Conservation (phyloP, 2,888 invertebrate genomes). For the Euzophera pinguis region DNA sequence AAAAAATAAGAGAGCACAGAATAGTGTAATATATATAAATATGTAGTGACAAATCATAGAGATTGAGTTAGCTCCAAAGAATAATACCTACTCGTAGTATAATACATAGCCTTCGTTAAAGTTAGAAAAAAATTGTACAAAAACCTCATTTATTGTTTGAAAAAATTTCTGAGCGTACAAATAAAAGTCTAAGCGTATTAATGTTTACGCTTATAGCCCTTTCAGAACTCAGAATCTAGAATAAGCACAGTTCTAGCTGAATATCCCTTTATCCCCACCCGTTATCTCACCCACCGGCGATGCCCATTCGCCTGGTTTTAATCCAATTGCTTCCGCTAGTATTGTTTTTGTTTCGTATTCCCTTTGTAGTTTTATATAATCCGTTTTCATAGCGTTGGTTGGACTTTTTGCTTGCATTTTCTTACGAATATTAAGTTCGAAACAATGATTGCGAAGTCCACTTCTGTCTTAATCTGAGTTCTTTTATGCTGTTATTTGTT, state of each 20-base stretch:
- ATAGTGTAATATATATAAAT: no score
- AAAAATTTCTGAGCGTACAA: not conserved
- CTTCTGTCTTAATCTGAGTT: not conserved
- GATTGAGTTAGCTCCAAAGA: no score
- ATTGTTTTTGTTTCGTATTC: constrained; percentile 1
- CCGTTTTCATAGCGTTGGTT: not conserved
- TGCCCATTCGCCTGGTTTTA: constrained; percentile 20
- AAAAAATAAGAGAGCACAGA: no score
- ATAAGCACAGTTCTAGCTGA: not conserved
- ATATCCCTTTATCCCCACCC: not conserved
- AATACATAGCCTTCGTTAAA: no score
- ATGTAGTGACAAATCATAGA: no score
- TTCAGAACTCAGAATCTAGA: constrained; percentile 23
- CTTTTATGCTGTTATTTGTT: no score
- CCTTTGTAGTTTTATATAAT: constrained; percentile 2
- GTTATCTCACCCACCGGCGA: constrained; percentile 22
- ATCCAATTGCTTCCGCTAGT: constrained; percentile 11
- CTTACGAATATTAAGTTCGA: not conserved
- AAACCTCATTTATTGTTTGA: no score
- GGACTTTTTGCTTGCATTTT: not conserved
- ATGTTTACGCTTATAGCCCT: not conserved
- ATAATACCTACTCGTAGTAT: no score
- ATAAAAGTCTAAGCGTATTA: not conserved
- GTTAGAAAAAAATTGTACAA: no score
- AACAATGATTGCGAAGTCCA: not conserved